Evolutionary conservation across 2,888 invertebrate species (phyloP), one percentile per base, ranked within the genome.

Genomic region (Nycteola revayana): DNA sequence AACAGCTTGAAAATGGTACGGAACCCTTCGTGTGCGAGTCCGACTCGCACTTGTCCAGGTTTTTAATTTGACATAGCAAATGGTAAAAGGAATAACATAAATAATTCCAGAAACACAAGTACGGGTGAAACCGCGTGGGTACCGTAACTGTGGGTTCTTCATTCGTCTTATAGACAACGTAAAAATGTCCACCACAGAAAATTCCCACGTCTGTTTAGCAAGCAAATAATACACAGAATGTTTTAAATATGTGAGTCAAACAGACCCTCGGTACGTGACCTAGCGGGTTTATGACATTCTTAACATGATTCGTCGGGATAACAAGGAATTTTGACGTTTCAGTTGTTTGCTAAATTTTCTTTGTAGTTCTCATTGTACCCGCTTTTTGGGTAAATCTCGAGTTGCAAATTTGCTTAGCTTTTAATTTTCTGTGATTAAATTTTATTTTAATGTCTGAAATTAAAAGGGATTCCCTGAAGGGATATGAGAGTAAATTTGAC

Each of bases 351-450:
- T 43, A 33, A 56, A 57, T 54, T 56, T 64, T 46, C 42, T 49
- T 56, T 52, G 50, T 58, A 54, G 50, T 53, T 55, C 29, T 34
- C 60, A 50, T 46, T 40, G 53, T 42, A 32, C 42, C 47, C 56
- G 39, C 37, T 43, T 48, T 59, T 49, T 44, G 40, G 51, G 40
- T 42, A 42, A 53, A 38, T 42, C 36, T 28, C 43, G 36, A 40
- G 42, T 44, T 46, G 43, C 49, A 42, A 49, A 49, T 59, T 55
- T 60, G 51, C 49, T 45, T 48, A 51, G 56, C 60, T 66, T 67
- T 70, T 70, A 65, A 73, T 71, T 68, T 64, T 54, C 49, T 43
- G 53, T n/a, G n/a, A n/a, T n/a, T n/a, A n/a, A n/a, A n/a, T n/a
- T n/a, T n/a, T n/a, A n/a, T n/a, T n/a, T n/a, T n/a, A 64, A 60